A percentile compares a stretch with the other conserved stretches of the same genome.
Conservation (phyloP, 1,140 invertebrate genomes). For the Hyposmocoma kahamanoa region DNA sequence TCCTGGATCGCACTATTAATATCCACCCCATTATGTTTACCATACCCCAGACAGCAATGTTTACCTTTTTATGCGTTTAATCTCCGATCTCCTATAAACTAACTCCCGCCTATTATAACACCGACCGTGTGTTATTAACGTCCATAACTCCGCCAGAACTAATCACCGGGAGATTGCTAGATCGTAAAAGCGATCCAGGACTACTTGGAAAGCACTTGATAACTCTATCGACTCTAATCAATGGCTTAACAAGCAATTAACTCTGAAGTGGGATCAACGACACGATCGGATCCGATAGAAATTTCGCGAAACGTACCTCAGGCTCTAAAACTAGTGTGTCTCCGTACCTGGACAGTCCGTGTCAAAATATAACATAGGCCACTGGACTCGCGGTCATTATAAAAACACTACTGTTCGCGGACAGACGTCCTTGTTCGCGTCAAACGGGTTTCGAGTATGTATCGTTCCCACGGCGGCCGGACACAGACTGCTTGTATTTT, state of each 20-base stretch:
- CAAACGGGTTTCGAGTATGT: slow-evolving; percentile 2
- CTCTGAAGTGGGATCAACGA: slow-evolving; percentile 57
- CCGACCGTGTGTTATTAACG: too few species aligned
- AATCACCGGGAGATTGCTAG: too few species aligned
- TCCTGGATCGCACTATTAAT: slow-evolving; percentile 44
- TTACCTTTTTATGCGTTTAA: slow-evolving; percentile 42
- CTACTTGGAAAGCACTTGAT: not conserved
- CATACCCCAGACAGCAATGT: slow-evolving; percentile 43
- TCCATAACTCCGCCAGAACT: too few species aligned
- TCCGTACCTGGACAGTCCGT: not conserved
- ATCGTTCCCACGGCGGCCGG: slow-evolving; percentile 11
- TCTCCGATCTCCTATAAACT: slow-evolving; percentile 19
- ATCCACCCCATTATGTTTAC: slow-evolving; percentile 41
- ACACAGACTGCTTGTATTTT: slow-evolving; percentile 20
- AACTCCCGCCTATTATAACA: too few species aligned
- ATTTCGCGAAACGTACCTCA: not conserved
- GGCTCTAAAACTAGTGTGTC: not conserved
- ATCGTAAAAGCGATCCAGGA: too few species aligned
- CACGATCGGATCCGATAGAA: slow-evolving; percentile 11
- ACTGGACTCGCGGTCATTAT: slow-evolving; percentile 7
- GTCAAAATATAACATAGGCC: slow-evolving; percentile 1
- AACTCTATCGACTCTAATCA: slow-evolving; percentile 8
- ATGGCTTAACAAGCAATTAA: slow-evolving; percentile 48
- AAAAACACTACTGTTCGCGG: not conserved
- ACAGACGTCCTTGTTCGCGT: not conserved